These are phyloP conservation scores for Hemichromis elongatus DNA, from an alignment of 2,113 vertebrate genomes.

Conservation along the genomic window DNA sequence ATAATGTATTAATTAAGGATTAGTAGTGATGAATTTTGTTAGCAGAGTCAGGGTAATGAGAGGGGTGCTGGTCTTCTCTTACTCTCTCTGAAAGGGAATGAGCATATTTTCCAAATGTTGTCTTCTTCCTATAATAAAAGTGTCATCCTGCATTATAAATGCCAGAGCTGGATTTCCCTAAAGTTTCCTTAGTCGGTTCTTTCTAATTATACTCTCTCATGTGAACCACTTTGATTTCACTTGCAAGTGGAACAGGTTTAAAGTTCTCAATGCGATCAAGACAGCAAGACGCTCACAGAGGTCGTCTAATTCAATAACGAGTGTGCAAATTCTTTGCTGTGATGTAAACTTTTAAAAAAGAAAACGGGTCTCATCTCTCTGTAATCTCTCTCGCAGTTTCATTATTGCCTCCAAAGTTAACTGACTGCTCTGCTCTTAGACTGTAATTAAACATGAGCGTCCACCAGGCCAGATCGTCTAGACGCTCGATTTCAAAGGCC, in stretches of 20 bases:
- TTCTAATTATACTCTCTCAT: not conserved
- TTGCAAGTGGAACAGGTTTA: not conserved
- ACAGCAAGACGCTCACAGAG: not conserved
- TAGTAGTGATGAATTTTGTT: not conserved
- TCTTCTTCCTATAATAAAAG: not conserved
- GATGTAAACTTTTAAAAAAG: not conserved
- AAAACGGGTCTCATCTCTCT: not conserved
- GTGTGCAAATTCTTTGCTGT: not conserved
- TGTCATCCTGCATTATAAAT: not conserved
- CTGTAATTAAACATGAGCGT: not conserved
- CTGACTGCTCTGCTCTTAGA: not conserved
- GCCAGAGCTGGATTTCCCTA: not conserved
- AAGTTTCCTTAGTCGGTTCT: not conserved
- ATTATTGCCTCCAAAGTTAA: not conserved
- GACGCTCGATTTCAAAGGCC: conserved; percentile 26
- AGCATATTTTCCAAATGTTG: not conserved
- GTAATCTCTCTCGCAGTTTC: not conserved
- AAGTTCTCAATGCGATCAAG: not conserved
- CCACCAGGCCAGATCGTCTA: not conserved
- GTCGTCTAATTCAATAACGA: not conserved
- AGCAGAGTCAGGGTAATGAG: not conserved
- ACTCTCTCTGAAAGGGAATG: not conserved
- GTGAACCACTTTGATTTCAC: not conserved
- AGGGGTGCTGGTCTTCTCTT: not conserved
- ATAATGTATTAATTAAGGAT: not conserved